phyloP scores from a whole-genome alignment of 2,888 invertebrate species.

The Pandemis heparana region DNA sequence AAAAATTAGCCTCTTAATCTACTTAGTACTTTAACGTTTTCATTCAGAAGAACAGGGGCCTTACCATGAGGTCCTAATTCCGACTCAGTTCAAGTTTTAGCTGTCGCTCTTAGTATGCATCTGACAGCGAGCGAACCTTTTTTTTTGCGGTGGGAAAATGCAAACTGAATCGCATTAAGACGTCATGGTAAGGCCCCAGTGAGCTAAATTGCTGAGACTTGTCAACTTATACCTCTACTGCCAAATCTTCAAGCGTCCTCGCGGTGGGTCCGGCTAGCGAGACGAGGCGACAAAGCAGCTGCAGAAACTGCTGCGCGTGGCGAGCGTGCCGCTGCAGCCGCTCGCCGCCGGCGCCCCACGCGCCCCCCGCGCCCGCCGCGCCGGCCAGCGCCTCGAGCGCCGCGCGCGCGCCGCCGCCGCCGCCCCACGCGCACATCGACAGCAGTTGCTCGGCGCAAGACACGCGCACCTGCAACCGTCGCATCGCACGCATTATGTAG shows the following conservation, averaged over 20 bases:
- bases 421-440: conserved; percentile 93
- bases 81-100: too few species aligned
- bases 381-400: conserved; percentile 71
- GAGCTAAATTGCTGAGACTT: too few species aligned
- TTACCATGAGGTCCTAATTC: too few species aligned
- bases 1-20: too few species aligned
- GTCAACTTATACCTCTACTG: conserved; percentile 64
- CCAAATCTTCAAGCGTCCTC: conserved; percentile 87
- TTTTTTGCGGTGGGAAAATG: too few species aligned
- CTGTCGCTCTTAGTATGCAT: too few species aligned
- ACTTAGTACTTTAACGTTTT: too few species aligned
- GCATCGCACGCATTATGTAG: neutral
- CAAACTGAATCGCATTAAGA: too few species aligned
- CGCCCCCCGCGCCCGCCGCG: conserved; percentile 86
- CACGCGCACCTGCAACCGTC: conserved; percentile 86
- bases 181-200: too few species aligned
- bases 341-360: conserved; percentile 72
- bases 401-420: conserved; percentile 78
- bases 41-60: too few species aligned
- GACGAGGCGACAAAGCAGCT: conserved; percentile 89
- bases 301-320: conserved; percentile 92
- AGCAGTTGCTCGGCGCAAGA: conserved; percentile 94
- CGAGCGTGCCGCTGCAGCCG: conserved; percentile 86
- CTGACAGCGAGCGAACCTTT: too few species aligned
- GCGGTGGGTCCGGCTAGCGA: conserved; percentile 89